Base-by-base conservation (phyloP, 2,888 invertebrate species). In the Leucoma salicis region DNA sequence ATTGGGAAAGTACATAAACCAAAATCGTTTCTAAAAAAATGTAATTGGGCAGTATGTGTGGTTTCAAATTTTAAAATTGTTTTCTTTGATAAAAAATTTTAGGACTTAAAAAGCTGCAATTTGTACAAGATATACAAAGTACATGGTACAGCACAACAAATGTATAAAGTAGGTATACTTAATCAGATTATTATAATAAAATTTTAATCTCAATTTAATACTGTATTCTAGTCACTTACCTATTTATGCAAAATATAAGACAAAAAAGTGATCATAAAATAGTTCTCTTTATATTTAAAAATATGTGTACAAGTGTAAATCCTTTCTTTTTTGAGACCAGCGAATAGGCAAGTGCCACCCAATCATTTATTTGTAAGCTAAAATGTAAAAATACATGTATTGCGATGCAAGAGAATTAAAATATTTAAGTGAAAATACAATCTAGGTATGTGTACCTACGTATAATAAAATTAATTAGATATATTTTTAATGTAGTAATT, bases 371-470 rank as follows among this genome's bases (percentile, higher is more conserved):
- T 61, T 73, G 63, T 87, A 85, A 79, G 71, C 67, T 75, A 74
- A 74, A 75, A 78, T 13, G 71, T 65, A 65, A 67, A 69, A 70
- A 71, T n/a, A 71, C 6, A 71, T 76, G 60, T 74, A 78, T 82
- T 88, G 88, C 88, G 87, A 88, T 89, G 88, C 88, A 86, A 86
- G 88, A 84, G 88, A 89, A 88, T 89, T 89, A 88, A 89, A 81
- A 76, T 73, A 69, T 82, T 78, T 82, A 81, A 77, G 79, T 74
- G 69, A 74, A 74, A 74, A 71, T 70, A 76, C 76, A 72, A 56
- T 68, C 66, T 64, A n/a, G n/a, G 34, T 70, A 71, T 68, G n/a
- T n/a, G n/a, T 72, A 70, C 72, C 70, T 70, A 59, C 79, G 78
- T 80, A 81, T 42, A 72, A 49, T 39, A 42, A 42, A 48, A 42